Evolutionary conservation across 2,888 invertebrate species (phyloP).

Genomic region (Drosophila bunnanda): DNA sequence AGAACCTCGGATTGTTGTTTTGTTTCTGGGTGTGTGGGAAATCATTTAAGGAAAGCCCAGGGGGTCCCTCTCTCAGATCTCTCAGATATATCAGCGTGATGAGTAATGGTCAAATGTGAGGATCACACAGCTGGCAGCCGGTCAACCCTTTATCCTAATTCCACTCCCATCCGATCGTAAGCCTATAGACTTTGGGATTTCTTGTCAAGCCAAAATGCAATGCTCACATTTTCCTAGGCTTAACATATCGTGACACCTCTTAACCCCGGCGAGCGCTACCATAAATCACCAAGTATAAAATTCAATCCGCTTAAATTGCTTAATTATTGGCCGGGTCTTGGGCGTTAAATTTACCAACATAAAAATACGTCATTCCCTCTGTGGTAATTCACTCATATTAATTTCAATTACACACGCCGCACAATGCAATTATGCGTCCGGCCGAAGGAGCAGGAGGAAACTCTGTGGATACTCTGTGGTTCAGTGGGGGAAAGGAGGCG

Average conservation of each 20-base stretch:
- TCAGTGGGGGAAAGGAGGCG: constrained; percentile 1
- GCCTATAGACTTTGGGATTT: background rate
- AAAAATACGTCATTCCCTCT: constrained; percentile 70
- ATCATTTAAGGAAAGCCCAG: constrained; percentile 40
- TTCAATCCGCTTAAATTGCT: constrained; percentile 82
- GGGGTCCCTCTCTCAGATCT: constrained; percentile 16
- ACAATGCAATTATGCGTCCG: constrained; percentile 81
- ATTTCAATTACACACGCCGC: constrained; percentile 80
- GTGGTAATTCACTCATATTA: constrained; percentile 80
- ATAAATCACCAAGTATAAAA: constrained; percentile 66
- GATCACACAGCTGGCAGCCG: constrained; percentile 57
- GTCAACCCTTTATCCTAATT: constrained; percentile 27
- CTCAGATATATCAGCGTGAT: constrained; percentile 43
- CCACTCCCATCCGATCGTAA: background rate
- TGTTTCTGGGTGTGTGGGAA: constrained; percentile 51
- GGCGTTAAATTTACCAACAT: constrained; percentile 72
- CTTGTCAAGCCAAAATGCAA: constrained; percentile 13
- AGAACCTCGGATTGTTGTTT: constrained; percentile 10
- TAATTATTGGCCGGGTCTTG: constrained; percentile 74
- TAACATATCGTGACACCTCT: constrained; percentile 37
- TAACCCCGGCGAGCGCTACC: constrained; percentile 59
- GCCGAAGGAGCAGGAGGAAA: background rate
- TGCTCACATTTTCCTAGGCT: constrained; percentile 16
- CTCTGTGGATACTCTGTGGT: constrained; percentile 1
- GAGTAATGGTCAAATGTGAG: constrained; percentile 45